Evolutionary conservation across 2,888 invertebrate genomes (phyloP).

Genomic region (Agonopterix subpropinquella): DNA sequence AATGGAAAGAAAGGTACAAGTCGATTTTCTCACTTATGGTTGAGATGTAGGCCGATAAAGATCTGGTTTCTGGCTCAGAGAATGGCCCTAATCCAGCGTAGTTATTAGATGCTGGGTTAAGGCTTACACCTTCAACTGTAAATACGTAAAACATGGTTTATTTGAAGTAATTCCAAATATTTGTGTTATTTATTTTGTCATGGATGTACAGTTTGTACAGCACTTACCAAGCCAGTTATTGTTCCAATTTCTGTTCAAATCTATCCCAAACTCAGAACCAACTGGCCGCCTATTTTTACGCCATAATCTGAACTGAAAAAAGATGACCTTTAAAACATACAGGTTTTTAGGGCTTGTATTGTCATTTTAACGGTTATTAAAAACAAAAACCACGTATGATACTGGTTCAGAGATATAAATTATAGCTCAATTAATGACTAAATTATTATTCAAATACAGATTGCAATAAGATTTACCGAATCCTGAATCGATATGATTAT

Average conservation of each 20-base stretch:
- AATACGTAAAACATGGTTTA: background rate
- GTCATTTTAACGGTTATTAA: too few species aligned
- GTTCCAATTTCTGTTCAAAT: conserved; percentile 87
- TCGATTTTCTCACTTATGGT: conserved; percentile 65
- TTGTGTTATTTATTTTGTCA: background rate
- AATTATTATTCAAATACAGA: too few species aligned
- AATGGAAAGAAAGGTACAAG: conserved; percentile 83
- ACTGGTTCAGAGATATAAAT: too few species aligned
- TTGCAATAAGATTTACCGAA: too few species aligned
- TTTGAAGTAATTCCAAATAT: background rate
- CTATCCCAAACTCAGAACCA: conserved; percentile 77
- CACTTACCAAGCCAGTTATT: conserved; percentile 73
- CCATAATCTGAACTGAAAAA: conserved; percentile 79
- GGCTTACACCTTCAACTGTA: conserved; percentile 71
- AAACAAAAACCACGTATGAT: background rate
- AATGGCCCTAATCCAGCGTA: conserved; percentile 81
- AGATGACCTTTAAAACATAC: background rate
- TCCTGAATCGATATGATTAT: too few species aligned
- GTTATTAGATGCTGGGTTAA: conserved; percentile 74
- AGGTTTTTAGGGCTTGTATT: too few species aligned
- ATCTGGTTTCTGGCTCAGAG: conserved; percentile 80
- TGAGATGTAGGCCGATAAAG: conserved; percentile 70
- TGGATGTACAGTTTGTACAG: too few species aligned
- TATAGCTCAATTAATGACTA: too few species aligned
- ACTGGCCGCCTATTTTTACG: conserved; percentile 77